Base-by-base conservation (phyloP, 1,140 invertebrate species). In the Temnothorax curvispinosus region DNA sequence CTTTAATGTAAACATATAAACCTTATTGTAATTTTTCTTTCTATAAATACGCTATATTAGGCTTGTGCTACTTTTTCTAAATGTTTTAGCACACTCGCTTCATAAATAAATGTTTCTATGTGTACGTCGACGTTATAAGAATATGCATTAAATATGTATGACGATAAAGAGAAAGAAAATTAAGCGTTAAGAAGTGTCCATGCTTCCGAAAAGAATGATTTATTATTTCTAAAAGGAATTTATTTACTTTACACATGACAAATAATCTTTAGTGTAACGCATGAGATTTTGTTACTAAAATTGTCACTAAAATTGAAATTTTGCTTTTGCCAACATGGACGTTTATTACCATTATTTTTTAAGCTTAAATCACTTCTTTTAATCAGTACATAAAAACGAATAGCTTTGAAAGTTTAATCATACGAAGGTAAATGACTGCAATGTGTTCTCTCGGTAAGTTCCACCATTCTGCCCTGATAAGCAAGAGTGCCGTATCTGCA, bases 391-490 rank as follows among this genome's bases (percentile, higher is more conserved):
- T 5, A 38, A 35, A 67, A 67, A 67, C 3, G 60, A 62, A 47
- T 21, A 41, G n/a, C 21, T 74, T 74, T 47, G 5, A 69, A 74
- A 52, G 32, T 74, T 54, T 74, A 74, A 74, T 74, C 71, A 15
- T 74, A 74, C 4, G 50, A 74, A 74, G 71, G 32, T 74, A 74
- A 74, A n/a, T n/a, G 8, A 27, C 47, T 72, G 15, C 2, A 38
- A 65, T 50, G 4, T 54, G 15, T 35, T 74, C 71, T 18, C 71
- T 74, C 13, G 71, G 5, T 74, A 74, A 74, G 18, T n/a, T 21
- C 11, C 7, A 8, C 7, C 11, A 38, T 58, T 35, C 7, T 27
- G 27, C 27, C 27, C 27, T 27, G 27, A 27, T 27, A 27, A 27
- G 27, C 27, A 27, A 27, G 27, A 27, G 27, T 27, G 27, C 27